Conservation (phyloP, 2,113 vertebrate species). For the Brachyhypopomus occidentalis region DNA sequence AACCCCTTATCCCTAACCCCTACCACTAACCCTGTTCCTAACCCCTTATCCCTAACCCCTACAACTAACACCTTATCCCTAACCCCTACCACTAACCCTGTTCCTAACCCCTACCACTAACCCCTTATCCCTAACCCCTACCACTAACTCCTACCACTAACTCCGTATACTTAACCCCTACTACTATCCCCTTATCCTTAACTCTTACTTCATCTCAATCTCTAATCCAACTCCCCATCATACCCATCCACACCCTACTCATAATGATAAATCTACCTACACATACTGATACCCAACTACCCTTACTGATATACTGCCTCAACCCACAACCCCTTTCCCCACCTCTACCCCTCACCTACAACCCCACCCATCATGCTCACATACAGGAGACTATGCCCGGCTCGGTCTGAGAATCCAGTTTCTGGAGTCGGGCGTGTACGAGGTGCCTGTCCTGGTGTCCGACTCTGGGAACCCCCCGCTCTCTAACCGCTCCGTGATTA, state of each 20-base stretch:
- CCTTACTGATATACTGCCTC: neutral
- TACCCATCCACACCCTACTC: neutral
- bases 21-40: neutral
- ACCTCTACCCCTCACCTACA: neutral
- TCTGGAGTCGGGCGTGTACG: slow-evolving; percentile 90
- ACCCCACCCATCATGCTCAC: neutral
- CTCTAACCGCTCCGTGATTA: slow-evolving; percentile 90
- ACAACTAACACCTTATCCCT: neutral
- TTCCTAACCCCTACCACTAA: too few species aligned
- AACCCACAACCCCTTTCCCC: neutral
- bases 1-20: neutral
- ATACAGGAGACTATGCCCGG: slow-evolving; percentile 87
- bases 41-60: neutral
- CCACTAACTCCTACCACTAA: neutral
- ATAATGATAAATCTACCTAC: neutral
- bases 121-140: neutral
- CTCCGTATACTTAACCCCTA: neutral
- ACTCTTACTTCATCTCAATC: neutral
- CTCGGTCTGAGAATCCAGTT: slow-evolving; percentile 87
- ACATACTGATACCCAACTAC: too few species aligned
- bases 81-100: neutral
- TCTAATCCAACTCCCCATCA: neutral
- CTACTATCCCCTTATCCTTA: neutral
- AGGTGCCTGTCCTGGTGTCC: slow-evolving; percentile 87
- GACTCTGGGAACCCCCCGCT: slow-evolving; percentile 95